These are phyloP conservation scores for Scaptomyza reducta DNA, from an alignment of 2,888 invertebrate genomes.

Conservation along the genomic window DNA sequence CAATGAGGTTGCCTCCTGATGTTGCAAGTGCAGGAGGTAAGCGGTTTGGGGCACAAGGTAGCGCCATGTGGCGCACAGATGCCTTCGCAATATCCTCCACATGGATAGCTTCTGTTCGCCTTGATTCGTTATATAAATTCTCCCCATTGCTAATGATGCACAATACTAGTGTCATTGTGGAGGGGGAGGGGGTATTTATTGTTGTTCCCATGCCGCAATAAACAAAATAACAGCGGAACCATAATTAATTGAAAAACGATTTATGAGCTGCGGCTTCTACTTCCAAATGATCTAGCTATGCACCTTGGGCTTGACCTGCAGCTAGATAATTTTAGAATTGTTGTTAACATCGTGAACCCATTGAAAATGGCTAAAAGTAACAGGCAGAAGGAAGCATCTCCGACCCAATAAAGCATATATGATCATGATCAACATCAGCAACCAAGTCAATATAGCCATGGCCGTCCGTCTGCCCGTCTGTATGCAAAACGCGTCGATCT, in stretches of 20 bases:
- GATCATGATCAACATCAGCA: too few relatives aligned
- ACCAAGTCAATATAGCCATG: too few relatives aligned
- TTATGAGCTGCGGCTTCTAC: constrained; percentile 10
- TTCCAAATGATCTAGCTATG: constrained; percentile 3
- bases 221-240: constrained; percentile 42
- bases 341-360: too few relatives aligned
- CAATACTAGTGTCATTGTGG: constrained; percentile 30
- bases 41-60: constrained; percentile 41
- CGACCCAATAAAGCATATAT: too few relatives aligned
- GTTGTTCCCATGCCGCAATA: constrained; percentile 41
- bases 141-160: constrained; percentile 31
- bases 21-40: constrained; percentile 30
- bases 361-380: too few relatives aligned
- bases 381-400: too few relatives aligned
- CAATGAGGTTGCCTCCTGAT: constrained; percentile 39
- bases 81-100: constrained; percentile 30
- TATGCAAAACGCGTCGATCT: too few relatives aligned
- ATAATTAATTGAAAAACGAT: constrained; percentile 32
- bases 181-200: constrained; percentile 53
- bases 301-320: constrained; percentile 38
- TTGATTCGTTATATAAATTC: neutral
- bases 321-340: neutral
- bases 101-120: constrained; percentile 11
- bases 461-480: too few relatives aligned
- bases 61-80: constrained; percentile 72